A percentile compares a stretch with the other conserved stretches of the same genome.
phyloP scores from a whole-genome alignment of 2,888 invertebrate genomes.

The Drosophila koepferae region DNA sequence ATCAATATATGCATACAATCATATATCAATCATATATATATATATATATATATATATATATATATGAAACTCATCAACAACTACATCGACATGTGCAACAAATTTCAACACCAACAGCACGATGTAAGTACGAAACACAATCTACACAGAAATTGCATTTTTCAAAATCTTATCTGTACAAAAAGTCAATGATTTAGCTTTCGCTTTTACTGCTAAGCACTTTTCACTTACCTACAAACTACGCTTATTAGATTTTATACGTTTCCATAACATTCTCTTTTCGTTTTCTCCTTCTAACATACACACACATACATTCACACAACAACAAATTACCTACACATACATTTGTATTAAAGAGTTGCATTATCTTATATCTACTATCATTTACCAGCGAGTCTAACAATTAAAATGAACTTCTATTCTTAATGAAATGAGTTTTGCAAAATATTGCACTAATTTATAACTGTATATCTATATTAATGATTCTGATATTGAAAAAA shows the following conservation, averaged over 20 bases:
- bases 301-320: background rate
- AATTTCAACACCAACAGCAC: constrained; percentile 84
- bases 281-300: background rate
- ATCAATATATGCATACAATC: constrained; percentile 22
- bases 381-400: constrained; percentile 3
- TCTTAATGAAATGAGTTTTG: background rate
- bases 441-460: background rate
- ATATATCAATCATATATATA: constrained; percentile 29
- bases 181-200: constrained; percentile 59
- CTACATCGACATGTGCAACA: constrained; percentile 81
- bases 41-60: background rate
- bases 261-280: background rate
- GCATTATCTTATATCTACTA: background rate
- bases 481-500: background rate
- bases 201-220: constrained; percentile 57
- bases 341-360: constrained; percentile 1
- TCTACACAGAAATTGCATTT: constrained; percentile 74
- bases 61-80: constrained; percentile 58
- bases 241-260: constrained; percentile 53
- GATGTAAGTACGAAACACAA: constrained; percentile 85
- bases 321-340: background rate
- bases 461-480: background rate
- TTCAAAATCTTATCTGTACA: constrained; percentile 59
- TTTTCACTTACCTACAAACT: constrained; percentile 40
- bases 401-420: background rate